Percentiles rank a stretch among this genome's conserved stretches.
Evolutionary conservation across 2,888 invertebrate species (phyloP).

Genomic region (Xanthorhoe designata): DNA sequence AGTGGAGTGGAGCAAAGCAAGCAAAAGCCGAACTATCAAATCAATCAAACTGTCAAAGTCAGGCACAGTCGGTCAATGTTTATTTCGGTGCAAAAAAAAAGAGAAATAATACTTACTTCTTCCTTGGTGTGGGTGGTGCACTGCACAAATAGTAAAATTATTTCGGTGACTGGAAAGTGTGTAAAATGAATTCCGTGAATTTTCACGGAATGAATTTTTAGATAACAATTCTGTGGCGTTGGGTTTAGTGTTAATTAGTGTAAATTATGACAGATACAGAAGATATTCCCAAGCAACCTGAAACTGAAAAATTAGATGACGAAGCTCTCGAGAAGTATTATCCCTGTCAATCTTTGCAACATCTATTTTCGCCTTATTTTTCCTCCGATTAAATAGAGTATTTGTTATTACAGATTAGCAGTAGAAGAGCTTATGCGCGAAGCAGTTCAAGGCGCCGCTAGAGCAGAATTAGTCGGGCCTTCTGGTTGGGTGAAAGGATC

Average conservation of each 20-base stretch:
- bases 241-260: slow-evolving; percentile 39
- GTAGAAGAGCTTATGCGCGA: slow-evolving; percentile 86
- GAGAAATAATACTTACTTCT: no score
- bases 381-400: not conserved
- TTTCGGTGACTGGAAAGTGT: slow-evolving; percentile 54
- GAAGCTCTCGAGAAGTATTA: slow-evolving; percentile 78
- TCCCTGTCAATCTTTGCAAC: not conserved
- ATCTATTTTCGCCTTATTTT: not conserved
- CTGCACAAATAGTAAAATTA: slow-evolving; percentile 50
- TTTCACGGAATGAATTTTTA: slow-evolving; percentile 49
- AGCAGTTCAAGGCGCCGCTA: slow-evolving; percentile 85
- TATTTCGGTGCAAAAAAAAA: no score
- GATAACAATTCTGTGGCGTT: slow-evolving; percentile 22
- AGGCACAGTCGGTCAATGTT: no score
- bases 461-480: slow-evolving; percentile 86
- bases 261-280: slow-evolving; percentile 83
- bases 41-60: no score
- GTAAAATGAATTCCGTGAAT: slow-evolving; percentile 50
- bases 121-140: no score
- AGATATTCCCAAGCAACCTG: slow-evolving; percentile 73
- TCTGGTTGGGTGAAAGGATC: slow-evolving; percentile 85
- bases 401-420: slow-evolving; percentile 68
- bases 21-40: no score
- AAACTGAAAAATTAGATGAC: slow-evolving; percentile 77
- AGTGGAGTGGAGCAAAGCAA: no score